Percentiles rank a stretch among this genome's conserved stretches.
Evolutionary conservation across 2,888 invertebrate species (phyloP).

Genomic region (Auanema sp.): DNA sequence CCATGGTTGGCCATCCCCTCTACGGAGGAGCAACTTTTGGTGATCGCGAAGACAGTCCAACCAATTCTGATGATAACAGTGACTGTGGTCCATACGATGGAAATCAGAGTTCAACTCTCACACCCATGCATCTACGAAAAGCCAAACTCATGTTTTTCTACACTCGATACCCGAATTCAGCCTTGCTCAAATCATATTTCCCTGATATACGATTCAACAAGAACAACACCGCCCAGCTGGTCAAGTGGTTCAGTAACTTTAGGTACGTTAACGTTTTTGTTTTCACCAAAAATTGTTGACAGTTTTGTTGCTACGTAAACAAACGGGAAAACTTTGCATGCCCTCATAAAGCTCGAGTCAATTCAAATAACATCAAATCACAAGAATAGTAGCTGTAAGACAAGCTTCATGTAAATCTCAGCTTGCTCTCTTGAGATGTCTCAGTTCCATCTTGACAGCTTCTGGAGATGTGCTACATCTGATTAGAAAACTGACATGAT

Average conservation of each 20-base stretch:
- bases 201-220: conserved; percentile 99
- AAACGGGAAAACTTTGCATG: too few species aligned
- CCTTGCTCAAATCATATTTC: conserved; percentile 99
- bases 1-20: conserved; percentile 58
- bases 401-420: too few species aligned
- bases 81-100: conserved; percentile 49
- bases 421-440: too few species aligned
- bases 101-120: conserved; percentile 74
- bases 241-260: conserved; percentile 99
- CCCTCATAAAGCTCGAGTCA: too few species aligned
- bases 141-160: conserved; percentile 99
- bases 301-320: too few species aligned
- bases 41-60: conserved; percentile 49
- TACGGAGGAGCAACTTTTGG: conserved; percentile 46
- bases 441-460: conserved; percentile 4
- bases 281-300: too few species aligned
- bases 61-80: conserved; percentile 52
- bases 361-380: too few species aligned
- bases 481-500: too few species aligned
- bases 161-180: conserved; percentile 97
- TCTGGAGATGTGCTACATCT: neutral
- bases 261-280: conserved; percentile 72
- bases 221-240: conserved; percentile 99
- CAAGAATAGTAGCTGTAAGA: too few species aligned
- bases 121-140: conserved; percentile 99